Percentiles rank a stretch among this genome's conserved stretches.
These are phyloP conservation scores for Caenorhabditis briggsae DNA, from an alignment of 1,140 invertebrate species.

Conservation along the genomic window DNA sequence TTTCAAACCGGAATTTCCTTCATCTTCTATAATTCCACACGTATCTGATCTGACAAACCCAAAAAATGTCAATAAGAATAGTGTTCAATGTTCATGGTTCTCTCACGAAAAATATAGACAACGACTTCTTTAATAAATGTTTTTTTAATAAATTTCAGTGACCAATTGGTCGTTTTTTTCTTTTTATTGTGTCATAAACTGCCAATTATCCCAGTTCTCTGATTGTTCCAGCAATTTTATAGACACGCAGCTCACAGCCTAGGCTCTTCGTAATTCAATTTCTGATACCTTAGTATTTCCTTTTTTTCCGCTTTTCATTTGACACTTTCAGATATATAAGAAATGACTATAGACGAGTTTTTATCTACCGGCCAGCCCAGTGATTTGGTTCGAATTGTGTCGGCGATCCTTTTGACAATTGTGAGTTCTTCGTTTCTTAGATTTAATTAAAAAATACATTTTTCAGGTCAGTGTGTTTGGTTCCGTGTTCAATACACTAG, in stretches of 20 bases:
- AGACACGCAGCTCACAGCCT: neutral
- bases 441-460: too few relatives aligned
- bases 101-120: neutral
- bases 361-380: conserved; percentile 28
- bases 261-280: neutral
- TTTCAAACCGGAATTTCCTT: neutral
- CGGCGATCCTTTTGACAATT: conserved; percentile 35
- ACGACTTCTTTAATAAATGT: neutral
- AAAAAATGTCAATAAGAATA: neutral
- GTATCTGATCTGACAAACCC: too few relatives aligned
- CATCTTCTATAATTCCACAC: neutral
- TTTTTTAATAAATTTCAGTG: conserved; percentile 2
- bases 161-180: neutral
- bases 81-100: neutral
- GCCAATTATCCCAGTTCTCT: conserved; percentile 7
- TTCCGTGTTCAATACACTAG: conserved; percentile 28
- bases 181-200: neutral
- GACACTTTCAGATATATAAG: neutral
- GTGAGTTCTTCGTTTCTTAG: too few relatives aligned
- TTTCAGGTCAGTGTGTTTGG: conserved; percentile 33
- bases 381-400: conserved; percentile 3
- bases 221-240: conserved; percentile 25
- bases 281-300: neutral
- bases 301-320: neutral
- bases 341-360: conserved; percentile 47